Percentiles rank a stretch among this genome's conserved stretches.
These are phyloP conservation scores for Haemorhous mexicanus DNA, from an alignment of 2,113 vertebrate genomes.

Conservation along the genomic window DNA sequence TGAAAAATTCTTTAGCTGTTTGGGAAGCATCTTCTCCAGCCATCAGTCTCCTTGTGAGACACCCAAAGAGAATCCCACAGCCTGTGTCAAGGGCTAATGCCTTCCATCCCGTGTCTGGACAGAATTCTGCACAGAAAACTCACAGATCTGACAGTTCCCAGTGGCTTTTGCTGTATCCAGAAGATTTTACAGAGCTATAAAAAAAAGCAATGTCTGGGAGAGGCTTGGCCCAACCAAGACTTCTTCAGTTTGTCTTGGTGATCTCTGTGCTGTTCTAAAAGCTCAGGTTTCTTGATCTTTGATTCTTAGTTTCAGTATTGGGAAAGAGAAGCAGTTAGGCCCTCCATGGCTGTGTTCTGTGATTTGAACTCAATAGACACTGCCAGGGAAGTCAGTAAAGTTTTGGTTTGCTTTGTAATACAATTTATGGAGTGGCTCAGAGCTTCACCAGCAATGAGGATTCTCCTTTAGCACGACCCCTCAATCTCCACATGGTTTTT, in stretches of 20 bases:
- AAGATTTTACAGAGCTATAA: background rate
- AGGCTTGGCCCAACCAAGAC: background rate
- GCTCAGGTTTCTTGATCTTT: background rate
- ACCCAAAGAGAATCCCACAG: background rate
- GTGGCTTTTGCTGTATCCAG: background rate
- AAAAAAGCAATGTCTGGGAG: background rate
- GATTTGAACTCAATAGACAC: background rate
- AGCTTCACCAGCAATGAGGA: background rate
- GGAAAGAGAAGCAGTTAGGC: background rate
- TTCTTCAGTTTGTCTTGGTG: background rate
- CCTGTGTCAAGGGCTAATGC: background rate
- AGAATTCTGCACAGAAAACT: background rate
- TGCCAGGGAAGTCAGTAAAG: background rate
- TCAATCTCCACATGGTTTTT: background rate
- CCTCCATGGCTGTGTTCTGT: background rate
- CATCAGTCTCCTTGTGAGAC: background rate
- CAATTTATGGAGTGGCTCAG: background rate
- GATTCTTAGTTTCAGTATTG: background rate
- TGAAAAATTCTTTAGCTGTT: background rate
- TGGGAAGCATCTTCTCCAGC: background rate
- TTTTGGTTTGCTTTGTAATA: background rate
- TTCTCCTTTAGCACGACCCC: background rate
- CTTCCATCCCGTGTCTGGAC: background rate
- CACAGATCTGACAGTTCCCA: background rate
- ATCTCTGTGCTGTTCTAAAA: background rate